A percentile compares a stretch with the other conserved stretches of the same genome.
Evolutionary conservation across 1,140 invertebrate species (phyloP).

Genomic region (Zeugodacus cucurbitae): DNA sequence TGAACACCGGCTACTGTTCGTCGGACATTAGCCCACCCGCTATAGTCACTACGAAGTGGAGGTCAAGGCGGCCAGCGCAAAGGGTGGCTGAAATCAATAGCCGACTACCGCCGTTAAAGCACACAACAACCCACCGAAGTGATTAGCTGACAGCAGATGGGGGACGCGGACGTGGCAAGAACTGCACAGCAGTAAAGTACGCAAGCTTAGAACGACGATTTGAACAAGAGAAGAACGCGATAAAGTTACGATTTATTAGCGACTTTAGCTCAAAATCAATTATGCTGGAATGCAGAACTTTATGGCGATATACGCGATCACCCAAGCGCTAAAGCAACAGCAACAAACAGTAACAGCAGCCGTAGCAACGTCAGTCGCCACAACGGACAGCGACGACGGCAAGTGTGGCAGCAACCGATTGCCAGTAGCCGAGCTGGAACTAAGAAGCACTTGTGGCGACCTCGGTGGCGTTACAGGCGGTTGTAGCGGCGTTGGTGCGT

Average conservation of each 20-base stretch:
- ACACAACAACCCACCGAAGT: neutral
- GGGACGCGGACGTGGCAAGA: neutral
- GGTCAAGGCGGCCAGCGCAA: neutral
- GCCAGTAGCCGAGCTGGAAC: neutral
- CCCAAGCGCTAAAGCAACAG: conserved; percentile 19
- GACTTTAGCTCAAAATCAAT: conserved; percentile 65
- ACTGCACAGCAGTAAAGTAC: neutral
- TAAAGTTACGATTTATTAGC: conserved; percentile 66
- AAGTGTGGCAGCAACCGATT: neutral
- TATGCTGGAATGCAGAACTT: conserved; percentile 66
- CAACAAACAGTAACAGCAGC: neutral
- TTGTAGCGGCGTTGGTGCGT: conserved; percentile 11
- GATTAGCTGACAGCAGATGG: too few relatives aligned
- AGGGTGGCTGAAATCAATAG: conserved; percentile 4
- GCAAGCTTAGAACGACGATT: neutral
- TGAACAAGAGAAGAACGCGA: conserved; percentile 48
- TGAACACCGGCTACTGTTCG: conserved; percentile 31
- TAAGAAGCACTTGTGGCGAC: neutral
- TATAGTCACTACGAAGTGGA: neutral
- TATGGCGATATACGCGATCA: conserved; percentile 41
- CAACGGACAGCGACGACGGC: neutral
- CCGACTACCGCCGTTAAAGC: neutral
- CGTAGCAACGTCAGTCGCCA: neutral
- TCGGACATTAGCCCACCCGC: conserved; percentile 23
- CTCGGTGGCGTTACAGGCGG: neutral